Evolutionary conservation across 2,113 vertebrate genomes (phyloP), one percentile per base, ranked within the genome.

Genomic region (Brevimyrus niger): DNA sequence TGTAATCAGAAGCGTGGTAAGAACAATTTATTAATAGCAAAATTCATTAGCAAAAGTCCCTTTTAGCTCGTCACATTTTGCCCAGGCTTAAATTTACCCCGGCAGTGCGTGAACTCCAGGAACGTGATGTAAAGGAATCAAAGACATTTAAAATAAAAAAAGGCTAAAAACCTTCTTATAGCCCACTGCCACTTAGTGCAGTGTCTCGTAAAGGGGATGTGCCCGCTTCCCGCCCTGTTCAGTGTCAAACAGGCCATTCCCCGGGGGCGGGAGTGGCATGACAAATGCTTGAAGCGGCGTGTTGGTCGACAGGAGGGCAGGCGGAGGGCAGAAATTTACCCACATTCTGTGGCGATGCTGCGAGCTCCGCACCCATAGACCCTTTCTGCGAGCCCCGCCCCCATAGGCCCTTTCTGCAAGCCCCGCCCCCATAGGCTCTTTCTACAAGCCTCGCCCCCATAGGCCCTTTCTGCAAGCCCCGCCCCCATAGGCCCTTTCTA

Each of bases 1-100:
- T 84, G 82, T 47, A 84, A 84, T 44, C 82, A 84, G 21, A 84
- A 84, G 38, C 44, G 3, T 9, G 3, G 82, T 46, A 44, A 84
- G 82, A 84, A 47, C 44, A 44, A 84, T 84, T 44, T 84, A 84
- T 84, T 46, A 84, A 84, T 84, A 84, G 82, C 42, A 47, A 44
- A 84, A 84, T 84, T 84, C 82, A 84, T 84, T 84, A 84, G 44
- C 82, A 84, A 84, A 46, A 84, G 44, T 84, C 42, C 23, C 9
- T 13, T 84, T n/a, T 84, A 84, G 82, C 82, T 84, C 7, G 44
- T 84, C 82, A 46, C 82, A 47, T 84, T 84, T 84, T 44, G 38
- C 44, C 44, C 82, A 84, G 10, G 38, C 44, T 46, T 84, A 84
- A 84, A 84, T 84, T 84, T 84, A 84, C 44, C 44, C 44, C 11